Conservation (phyloP, 2,113 vertebrate genomes). For the Anoplopoma fimbria region DNA sequence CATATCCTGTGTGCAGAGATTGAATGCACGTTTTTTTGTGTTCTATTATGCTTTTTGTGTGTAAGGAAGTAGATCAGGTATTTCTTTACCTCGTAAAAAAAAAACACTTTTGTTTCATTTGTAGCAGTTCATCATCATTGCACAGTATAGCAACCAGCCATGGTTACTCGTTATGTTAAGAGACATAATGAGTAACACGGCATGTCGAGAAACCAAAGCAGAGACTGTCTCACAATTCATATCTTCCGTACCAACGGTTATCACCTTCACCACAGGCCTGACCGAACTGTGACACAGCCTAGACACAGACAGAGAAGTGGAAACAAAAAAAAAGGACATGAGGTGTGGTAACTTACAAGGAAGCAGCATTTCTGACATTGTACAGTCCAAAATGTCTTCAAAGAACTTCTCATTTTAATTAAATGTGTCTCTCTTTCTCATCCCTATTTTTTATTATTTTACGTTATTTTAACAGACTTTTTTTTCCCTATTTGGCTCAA, state of each 20-base stretch:
- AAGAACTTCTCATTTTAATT: not conserved
- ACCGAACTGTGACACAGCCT: not conserved
- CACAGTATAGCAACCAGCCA: not conserved
- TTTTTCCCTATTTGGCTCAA: not conserved
- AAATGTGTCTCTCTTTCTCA: not conserved
- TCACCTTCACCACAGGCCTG: not conserved
- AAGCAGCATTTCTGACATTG: not conserved
- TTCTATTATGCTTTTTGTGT: not conserved
- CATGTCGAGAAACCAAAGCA: not conserved
- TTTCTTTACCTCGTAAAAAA: not conserved
- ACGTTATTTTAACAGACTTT: too few relatives aligned
- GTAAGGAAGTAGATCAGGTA: too few relatives aligned
- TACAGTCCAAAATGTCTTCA: not conserved
- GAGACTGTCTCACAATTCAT: not conserved
- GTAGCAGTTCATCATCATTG: not conserved
- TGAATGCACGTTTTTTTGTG: not conserved
- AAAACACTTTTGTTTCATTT: too few relatives aligned
- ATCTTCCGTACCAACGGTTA: not conserved
- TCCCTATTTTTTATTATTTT: not conserved
- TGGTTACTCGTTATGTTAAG: not conserved
- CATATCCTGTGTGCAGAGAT: too few relatives aligned
- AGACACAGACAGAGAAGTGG: conserved; percentile 13
- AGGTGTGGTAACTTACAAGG: not conserved
- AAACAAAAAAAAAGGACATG: not conserved
- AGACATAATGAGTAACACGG: too few relatives aligned